Evolutionary conservation across 2,113 vertebrate genomes (phyloP).

Genomic region (Myrmecobius fasciatus): DNA sequence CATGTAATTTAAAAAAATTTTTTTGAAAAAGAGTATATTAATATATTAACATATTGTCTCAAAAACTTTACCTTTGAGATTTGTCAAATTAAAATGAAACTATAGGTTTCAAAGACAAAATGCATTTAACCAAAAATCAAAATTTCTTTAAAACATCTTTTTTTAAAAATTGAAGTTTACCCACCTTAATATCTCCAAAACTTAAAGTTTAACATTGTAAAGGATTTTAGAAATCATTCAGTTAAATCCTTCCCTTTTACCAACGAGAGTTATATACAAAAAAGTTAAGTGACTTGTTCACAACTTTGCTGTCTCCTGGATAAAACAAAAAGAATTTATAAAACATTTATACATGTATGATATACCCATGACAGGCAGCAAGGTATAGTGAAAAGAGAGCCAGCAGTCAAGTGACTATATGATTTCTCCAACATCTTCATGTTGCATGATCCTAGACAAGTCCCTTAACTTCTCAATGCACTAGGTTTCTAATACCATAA

Average conservation of each 20-base stretch:
- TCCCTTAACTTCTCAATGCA: neutral
- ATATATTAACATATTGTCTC: neutral
- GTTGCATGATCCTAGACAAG: neutral
- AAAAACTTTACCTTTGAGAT: neutral
- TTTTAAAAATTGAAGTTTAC: neutral
- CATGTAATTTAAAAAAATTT: neutral
- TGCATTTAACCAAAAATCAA: neutral
- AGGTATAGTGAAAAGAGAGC: neutral
- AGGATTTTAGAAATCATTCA: neutral
- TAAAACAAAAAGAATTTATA: neutral
- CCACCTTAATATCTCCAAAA: neutral
- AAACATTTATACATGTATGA: neutral
- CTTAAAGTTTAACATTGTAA: neutral
- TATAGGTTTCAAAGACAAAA: neutral
- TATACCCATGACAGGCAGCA: neutral
- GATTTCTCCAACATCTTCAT: neutral
- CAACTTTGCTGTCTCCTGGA: neutral
- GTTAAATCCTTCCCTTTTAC: neutral
- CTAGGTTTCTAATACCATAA: neutral
- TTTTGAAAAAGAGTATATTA: neutral
- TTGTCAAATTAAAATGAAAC: neutral
- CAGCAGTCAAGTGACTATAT: neutral
- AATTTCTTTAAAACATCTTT: neutral
- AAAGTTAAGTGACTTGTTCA: neutral
- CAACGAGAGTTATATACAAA: neutral